phyloP scores from a whole-genome alignment of 2,797 vertebrate genomes.

The Paedocypris micromegethes region DNA sequence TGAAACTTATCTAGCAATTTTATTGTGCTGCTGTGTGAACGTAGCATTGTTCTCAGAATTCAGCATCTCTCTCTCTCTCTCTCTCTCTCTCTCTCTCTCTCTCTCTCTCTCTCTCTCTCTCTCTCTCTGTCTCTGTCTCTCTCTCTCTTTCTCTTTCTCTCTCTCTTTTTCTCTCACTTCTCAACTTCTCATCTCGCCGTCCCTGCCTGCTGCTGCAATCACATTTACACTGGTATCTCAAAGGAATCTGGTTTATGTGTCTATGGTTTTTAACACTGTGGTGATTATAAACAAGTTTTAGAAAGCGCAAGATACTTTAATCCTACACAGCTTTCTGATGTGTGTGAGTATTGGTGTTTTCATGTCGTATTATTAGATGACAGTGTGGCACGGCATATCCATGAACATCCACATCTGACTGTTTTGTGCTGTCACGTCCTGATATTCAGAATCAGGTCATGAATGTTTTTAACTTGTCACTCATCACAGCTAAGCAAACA shows the following conservation, averaged over 20 bases:
- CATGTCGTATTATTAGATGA: conserved; percentile 6
- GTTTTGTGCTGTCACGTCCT: conserved; percentile 22
- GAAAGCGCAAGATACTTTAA: conserved; percentile 28
- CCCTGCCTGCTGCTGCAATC: conserved; percentile 50
- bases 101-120: not conserved
- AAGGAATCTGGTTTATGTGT: conserved; percentile 30
- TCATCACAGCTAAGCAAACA: conserved; percentile 6
- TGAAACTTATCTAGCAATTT: not conserved
- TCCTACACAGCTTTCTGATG: conserved; percentile 37
- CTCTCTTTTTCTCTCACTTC: not conserved
- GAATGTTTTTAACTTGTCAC: conserved; percentile 22
- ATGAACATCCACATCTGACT: conserved; percentile 35
- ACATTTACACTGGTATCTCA: conserved; percentile 41
- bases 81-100: conserved; percentile 28
- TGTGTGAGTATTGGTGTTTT: conserved; percentile 47
- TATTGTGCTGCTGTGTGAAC: conserved; percentile 13
- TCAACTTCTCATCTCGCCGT: conserved; percentile 39
- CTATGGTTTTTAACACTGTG: conserved; percentile 11
- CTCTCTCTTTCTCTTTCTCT: conserved; percentile 23
- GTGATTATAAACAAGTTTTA: conserved; percentile 25
- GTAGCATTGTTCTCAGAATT: conserved; percentile 6
- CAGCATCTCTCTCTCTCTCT: not conserved
- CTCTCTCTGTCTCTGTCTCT: not conserved
- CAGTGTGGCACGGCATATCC: conserved; percentile 39
- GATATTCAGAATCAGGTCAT: conserved; percentile 25